Evolutionary conservation across 1,140 invertebrate species (phyloP), one percentile per base, ranked within the genome.

Genomic region (Mactra quadrangularis): DNA sequence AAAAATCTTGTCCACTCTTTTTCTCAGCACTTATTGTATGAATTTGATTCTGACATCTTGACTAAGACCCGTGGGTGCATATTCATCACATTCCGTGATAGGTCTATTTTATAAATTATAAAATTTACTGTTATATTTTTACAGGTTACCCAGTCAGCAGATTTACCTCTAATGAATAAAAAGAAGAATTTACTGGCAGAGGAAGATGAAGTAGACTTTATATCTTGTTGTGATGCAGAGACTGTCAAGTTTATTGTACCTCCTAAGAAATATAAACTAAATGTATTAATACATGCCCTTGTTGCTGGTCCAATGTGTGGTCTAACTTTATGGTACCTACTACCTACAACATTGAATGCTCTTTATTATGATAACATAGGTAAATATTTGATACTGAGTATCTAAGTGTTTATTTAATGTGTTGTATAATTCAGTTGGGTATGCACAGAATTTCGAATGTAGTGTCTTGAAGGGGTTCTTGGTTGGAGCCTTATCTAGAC

Each of bases 121-220:
- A 7, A 7, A 15, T 41, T 41, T 41, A 41, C 38, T 41, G 15
- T 7, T 41, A 41, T 41, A 7, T 41, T 15, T 7, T 41, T 41
- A 7, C 68, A 82, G 76, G 52, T 59, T 13, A 64, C 17, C 22
- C 59, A 74, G 25, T 0, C 45, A 4, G 45, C 53, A 33, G 59
- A 76, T 29, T 27, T 62, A 25, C 74, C 74, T 1, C 15, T 76
- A 2, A 82, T 82, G 55, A 82, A 27, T n/a, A 89, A 88, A 71
- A 90, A 89, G 74, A 84, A 86, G 29, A 91, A 90, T 72, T 62
- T 91, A 31, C 60, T 92, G 22, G 84, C 88, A 0, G 91, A 92
- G 35, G 92, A 92, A 75, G 92, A 92, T 87, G 90, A 92, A 47
- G 85, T 92, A 1, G 90, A 91, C 15, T 92, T 92, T 78, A 85